phyloP scores from a whole-genome alignment of 2,113 vertebrate species.

The Paracanthobrama guichenoti region DNA sequence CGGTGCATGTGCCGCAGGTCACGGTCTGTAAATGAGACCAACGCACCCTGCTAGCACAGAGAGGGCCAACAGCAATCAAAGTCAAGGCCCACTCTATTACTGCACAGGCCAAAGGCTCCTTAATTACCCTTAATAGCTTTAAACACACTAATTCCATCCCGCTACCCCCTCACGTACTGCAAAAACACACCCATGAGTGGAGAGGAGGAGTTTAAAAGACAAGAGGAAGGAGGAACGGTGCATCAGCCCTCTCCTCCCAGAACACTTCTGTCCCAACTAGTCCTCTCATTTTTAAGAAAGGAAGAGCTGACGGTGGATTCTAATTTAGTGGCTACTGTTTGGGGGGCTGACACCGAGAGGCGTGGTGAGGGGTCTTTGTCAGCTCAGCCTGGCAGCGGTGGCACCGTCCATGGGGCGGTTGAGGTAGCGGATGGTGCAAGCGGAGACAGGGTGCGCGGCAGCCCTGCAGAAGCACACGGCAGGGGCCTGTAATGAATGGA shows the following conservation, averaged over 20 bases:
- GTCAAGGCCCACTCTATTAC: constrained; percentile 76
- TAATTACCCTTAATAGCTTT: constrained; percentile 96
- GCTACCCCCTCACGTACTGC: constrained; percentile 70
- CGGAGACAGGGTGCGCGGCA: constrained; percentile 67
- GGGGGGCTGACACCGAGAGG: constrained; percentile 49
- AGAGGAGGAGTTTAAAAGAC: constrained; percentile 56
- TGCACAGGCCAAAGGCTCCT: constrained; percentile 84
- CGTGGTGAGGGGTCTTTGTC: constrained; percentile 54
- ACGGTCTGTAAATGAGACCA: constrained; percentile 78
- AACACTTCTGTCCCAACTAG: constrained; percentile 64
- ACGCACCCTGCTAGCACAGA: constrained; percentile 81
- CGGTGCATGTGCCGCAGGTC: constrained; percentile 31
- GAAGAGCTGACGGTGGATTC: constrained; percentile 45
- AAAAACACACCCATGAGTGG: constrained; percentile 57
- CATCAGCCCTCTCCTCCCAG: constrained; percentile 64
- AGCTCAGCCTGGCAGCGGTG: constrained; percentile 29
- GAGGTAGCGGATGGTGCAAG: constrained; percentile 65
- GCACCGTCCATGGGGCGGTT: constrained; percentile 44
- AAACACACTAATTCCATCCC: constrained; percentile 86
- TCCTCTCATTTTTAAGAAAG: constrained; percentile 50
- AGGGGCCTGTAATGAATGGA: constrained; percentile 86
- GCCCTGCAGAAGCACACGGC: constrained; percentile 80
- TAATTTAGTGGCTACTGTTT: constrained; percentile 52
- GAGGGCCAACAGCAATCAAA: constrained; percentile 89
- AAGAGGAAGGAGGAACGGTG: constrained; percentile 51